Conservation (phyloP, 2,797 vertebrate species). For the Argyrosomus regius region DNA sequence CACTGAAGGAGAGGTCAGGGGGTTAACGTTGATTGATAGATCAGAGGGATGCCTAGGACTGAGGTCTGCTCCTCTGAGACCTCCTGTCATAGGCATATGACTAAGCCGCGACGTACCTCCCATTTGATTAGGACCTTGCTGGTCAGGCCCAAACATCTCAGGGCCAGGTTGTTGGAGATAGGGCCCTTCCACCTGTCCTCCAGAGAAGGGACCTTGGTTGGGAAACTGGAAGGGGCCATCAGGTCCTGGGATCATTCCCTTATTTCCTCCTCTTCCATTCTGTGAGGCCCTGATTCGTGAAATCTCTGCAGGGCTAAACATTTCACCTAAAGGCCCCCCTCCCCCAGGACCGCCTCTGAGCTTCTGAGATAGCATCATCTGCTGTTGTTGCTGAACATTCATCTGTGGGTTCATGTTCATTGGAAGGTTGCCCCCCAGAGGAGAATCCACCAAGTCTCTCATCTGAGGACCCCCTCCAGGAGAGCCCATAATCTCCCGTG, state of each 20-base stretch:
- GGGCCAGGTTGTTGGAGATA: slow-evolving; percentile 87
- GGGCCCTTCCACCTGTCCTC: slow-evolving; percentile 87
- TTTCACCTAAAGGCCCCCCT: slow-evolving; percentile 81
- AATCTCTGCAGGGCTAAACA: slow-evolving; percentile 89
- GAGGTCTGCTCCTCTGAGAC: slow-evolving; percentile 85
- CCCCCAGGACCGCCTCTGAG: slow-evolving; percentile 86
- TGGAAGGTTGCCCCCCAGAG: slow-evolving; percentile 88
- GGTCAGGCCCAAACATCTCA: slow-evolving; percentile 91
- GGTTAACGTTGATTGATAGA: slow-evolving; percentile 90
- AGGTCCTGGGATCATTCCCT: slow-evolving; percentile 87
- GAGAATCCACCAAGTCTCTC: slow-evolving; percentile 91
- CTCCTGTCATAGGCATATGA: slow-evolving; percentile 90
- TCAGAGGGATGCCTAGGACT: slow-evolving; percentile 91
- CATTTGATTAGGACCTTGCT: slow-evolving; percentile 86
- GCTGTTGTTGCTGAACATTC: slow-evolving; percentile 91
- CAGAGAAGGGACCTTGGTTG: slow-evolving; percentile 89
- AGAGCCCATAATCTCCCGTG: slow-evolving; percentile 92
- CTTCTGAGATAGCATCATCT: slow-evolving; percentile 93
- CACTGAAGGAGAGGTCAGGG: slow-evolving; percentile 91
- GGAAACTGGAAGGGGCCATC: slow-evolving; percentile 87
- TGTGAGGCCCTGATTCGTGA: slow-evolving; percentile 87
- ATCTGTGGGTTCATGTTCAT: slow-evolving; percentile 94
- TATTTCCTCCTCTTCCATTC: slow-evolving; percentile 86
- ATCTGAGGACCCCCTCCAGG: slow-evolving; percentile 85
- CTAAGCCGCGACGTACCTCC: slow-evolving; percentile 90